phyloP scores from a whole-genome alignment of 2,888 invertebrate genomes.

The Diarsia mendica region DNA sequence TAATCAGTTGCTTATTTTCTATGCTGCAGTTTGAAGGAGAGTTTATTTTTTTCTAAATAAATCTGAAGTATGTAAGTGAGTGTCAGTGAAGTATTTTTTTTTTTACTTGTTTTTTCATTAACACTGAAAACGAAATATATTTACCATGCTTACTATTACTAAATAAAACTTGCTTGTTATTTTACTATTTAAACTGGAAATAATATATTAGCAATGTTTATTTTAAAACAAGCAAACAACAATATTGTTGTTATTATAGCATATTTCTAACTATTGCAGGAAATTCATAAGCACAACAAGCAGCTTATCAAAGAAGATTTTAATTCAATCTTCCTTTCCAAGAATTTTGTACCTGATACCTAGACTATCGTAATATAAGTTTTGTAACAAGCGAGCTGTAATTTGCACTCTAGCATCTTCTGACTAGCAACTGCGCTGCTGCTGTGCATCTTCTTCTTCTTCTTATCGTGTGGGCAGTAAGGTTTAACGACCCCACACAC shows the following conservation, averaged over 20 bases:
- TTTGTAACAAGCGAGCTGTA: background rate
- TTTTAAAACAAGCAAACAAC: background rate
- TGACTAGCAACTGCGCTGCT: no score
- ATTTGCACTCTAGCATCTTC: background rate
- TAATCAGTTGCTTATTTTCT: slow-evolving; percentile 12
- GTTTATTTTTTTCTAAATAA: background rate
- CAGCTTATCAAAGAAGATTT: background rate
- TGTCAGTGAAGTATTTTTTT: background rate
- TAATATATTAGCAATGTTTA: background rate
- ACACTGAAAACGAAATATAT: no score
- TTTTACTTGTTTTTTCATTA: no score
- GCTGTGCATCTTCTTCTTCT: no score
- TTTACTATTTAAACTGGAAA: background rate
- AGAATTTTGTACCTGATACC: background rate
- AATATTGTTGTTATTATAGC: background rate
- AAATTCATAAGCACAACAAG: background rate
- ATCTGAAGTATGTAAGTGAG: background rate
- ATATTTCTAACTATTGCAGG: background rate
- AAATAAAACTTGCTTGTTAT: no score
- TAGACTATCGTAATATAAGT: background rate
- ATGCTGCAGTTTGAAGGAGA: background rate
- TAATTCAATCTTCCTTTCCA: background rate
- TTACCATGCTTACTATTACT: no score
- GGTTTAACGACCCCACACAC: no score
- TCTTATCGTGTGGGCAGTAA: no score